These are phyloP conservation scores for Bibio marci DNA, from an alignment of 2,888 invertebrate species.

Conservation along the genomic window DNA sequence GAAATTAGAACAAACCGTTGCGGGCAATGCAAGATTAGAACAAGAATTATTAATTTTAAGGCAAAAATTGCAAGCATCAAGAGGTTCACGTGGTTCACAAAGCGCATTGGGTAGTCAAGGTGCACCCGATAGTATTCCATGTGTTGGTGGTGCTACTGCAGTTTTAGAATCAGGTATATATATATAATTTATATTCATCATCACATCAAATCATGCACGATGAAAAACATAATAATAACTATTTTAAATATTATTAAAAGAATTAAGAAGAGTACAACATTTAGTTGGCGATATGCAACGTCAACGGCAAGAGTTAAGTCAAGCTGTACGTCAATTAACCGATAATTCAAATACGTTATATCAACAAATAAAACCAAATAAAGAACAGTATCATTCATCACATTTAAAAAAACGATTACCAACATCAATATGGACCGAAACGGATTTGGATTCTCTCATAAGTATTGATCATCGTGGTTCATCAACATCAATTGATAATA, in stretches of 20 bases:
- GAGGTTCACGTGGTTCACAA: conserved; percentile 31
- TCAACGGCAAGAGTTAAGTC: conserved; percentile 69
- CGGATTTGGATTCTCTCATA: conserved; percentile 70
- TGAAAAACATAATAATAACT: not conserved
- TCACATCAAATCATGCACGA: too few relatives aligned
- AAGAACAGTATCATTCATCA: conserved; percentile 10
- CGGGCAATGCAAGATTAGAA: conserved; percentile 76
- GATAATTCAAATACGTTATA: conserved; percentile 58
- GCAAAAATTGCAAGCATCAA: conserved; percentile 61
- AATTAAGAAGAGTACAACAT: conserved; percentile 65
- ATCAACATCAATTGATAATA: conserved; percentile 18
- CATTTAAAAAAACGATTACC: conserved; percentile 38
- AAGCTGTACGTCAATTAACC: conserved; percentile 70
- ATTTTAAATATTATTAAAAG: conserved; percentile 23
- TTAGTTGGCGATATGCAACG: conserved; percentile 73
- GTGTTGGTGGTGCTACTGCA: conserved; percentile 40
- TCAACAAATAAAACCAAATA: conserved; percentile 37
- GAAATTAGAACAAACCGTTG: conserved; percentile 83
- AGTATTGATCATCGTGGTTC: conserved; percentile 47
- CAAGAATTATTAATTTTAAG: conserved; percentile 70
- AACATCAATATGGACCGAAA: conserved; percentile 65
- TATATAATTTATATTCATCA: too few relatives aligned
- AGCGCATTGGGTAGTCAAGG: conserved; percentile 12
- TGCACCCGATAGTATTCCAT: conserved; percentile 29
- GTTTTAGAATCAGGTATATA: conserved; percentile 45